These are phyloP conservation scores for Polyommatus icarus DNA, from an alignment of 2,888 invertebrate genomes.

Conservation along the genomic window DNA sequence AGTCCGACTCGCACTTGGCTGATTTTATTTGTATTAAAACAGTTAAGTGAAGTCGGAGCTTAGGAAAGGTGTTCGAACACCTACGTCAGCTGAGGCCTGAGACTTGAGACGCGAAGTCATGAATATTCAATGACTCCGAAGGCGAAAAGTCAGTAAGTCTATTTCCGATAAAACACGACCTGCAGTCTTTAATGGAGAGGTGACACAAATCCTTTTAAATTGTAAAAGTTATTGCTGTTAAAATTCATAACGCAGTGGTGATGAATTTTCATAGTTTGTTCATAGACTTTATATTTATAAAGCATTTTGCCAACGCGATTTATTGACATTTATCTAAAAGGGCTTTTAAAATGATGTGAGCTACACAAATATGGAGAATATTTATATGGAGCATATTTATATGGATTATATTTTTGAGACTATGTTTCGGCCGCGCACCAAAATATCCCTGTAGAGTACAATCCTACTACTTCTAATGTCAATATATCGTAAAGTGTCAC, in stretches of 20 bases:
- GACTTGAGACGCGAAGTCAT: conserved; percentile 54
- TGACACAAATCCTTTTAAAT: conserved; percentile 48
- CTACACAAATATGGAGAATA: not conserved
- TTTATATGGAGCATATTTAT: too few relatives aligned
- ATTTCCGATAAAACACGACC: conserved; percentile 69
- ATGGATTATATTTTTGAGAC: too few relatives aligned
- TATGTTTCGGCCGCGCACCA: too few relatives aligned
- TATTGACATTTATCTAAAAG: not conserved
- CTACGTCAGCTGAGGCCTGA: conserved; percentile 55
- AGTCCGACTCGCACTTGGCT: not conserved
- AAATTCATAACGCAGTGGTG: conserved; percentile 26
- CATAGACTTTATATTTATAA: not conserved
- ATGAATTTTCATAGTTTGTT: conserved; percentile 27
- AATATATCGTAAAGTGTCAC: too few relatives aligned
- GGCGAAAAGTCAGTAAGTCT: conserved; percentile 62
- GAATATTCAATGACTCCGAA: conserved; percentile 76
- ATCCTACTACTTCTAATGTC: too few relatives aligned
- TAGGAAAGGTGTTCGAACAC: conserved; percentile 40
- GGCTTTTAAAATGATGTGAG: not conserved
- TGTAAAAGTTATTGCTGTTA: conserved; percentile 42
- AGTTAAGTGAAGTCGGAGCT: conserved; percentile 3
- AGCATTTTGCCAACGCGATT: not conserved
- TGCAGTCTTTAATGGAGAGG: conserved; percentile 51
- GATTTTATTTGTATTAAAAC: not conserved
- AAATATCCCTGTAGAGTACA: too few relatives aligned